Conservation (phyloP, 2,888 invertebrate species). For the Hoplodrina ambigua region DNA sequence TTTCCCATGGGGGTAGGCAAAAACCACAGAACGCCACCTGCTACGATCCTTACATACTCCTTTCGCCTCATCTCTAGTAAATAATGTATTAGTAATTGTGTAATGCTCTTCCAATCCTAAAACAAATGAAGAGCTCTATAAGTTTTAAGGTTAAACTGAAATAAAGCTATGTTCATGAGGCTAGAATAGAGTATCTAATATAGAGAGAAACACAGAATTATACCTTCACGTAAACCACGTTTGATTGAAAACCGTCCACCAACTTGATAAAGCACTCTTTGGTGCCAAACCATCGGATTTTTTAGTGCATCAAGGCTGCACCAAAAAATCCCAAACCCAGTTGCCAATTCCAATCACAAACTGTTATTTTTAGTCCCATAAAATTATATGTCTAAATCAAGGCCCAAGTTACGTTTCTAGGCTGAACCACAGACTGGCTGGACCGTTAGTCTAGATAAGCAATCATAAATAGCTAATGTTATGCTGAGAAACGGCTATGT, state of each 20-base stretch:
- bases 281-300: no score
- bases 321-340: neutral
- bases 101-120: no score
- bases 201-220: neutral
- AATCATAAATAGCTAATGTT: conserved; percentile 67
- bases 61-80: no score
- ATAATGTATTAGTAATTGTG: no score
- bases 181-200: no score
- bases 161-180: no score
- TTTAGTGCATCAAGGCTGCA: no score
- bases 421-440: conserved; percentile 53
- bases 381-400: conserved; percentile 62
- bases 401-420: conserved; percentile 57
- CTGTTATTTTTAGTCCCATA: conserved; percentile 43
- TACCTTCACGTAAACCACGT: neutral
- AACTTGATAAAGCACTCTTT: neutral
- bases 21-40: no score
- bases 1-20: no score
- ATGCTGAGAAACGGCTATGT: conserved; percentile 61
- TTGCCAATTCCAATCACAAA: conserved; percentile 6
- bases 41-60: no score
- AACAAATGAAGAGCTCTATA: no score
- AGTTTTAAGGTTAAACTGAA: no score
- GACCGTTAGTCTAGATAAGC: conserved; percentile 64
- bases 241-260: neutral